Percentiles rank a stretch among this genome's conserved stretches.
Conservation (phyloP, 2,888 invertebrate genomes). For the Agelastica alni region DNA sequence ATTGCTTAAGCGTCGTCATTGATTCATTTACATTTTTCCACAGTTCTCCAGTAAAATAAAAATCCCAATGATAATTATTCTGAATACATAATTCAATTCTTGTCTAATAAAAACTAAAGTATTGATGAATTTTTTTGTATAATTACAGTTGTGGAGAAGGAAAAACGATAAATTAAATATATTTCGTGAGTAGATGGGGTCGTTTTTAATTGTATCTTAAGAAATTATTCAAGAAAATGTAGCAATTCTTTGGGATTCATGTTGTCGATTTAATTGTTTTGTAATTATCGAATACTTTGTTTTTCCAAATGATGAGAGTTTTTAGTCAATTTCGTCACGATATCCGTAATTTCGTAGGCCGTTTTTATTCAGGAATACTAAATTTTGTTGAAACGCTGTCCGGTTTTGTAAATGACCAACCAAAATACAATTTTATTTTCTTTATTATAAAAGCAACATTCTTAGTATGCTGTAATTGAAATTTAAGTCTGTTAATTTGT, state of each 20-base stretch:
- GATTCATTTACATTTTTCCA: constrained; percentile 28
- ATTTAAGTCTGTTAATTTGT: no score
- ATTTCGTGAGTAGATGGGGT: constrained; percentile 31
- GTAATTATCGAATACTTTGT: constrained; percentile 35
- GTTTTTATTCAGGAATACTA: no score
- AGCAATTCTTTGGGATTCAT: constrained; percentile 42
- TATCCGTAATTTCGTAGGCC: constrained; percentile 34
- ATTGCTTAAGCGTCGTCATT: no score
- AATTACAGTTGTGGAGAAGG: constrained; percentile 31
- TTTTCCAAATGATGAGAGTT: neutral
- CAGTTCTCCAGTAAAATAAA: constrained; percentile 16
- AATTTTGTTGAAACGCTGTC: no score
- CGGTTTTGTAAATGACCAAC: no score
- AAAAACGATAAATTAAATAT: constrained; percentile 31
- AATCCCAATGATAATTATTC: constrained; percentile 32
- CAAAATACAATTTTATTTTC: no score
- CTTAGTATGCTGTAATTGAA: no score
- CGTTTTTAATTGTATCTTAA: constrained; percentile 38
- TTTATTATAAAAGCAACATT: no score
- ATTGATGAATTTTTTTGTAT: constrained; percentile 30
- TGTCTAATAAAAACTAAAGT: constrained; percentile 24
- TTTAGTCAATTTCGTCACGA: constrained; percentile 39
- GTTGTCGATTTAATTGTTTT: constrained; percentile 47
- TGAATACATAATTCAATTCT: constrained; percentile 28
- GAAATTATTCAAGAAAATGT: constrained; percentile 46